These are phyloP conservation scores for Microcaecilia unicolor DNA, from an alignment of 2,797 vertebrate genomes.

Conservation along the genomic window DNA sequence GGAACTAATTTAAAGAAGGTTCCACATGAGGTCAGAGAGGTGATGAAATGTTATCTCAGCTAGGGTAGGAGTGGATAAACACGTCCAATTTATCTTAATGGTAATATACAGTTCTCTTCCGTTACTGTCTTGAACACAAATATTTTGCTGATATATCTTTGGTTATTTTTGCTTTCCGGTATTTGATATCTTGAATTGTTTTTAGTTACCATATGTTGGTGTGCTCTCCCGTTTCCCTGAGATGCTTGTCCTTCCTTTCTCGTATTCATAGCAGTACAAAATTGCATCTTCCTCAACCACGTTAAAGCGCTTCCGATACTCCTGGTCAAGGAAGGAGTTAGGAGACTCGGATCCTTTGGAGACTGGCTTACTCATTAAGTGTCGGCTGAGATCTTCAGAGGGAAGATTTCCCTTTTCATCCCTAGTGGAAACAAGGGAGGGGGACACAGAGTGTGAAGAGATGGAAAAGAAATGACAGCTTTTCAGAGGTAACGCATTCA, in stretches of 20 bases:
- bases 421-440: slow-evolving; percentile 43
- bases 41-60: too few relatives aligned
- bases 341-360: slow-evolving; percentile 92
- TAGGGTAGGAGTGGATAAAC: too few relatives aligned
- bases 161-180: too few relatives aligned
- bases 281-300: slow-evolving; percentile 87
- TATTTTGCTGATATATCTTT: too few relatives aligned
- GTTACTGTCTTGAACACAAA: too few relatives aligned
- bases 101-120: too few relatives aligned
- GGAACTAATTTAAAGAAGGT: too few relatives aligned
- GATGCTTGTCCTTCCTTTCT: slow-evolving; percentile 81
- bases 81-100: too few relatives aligned
- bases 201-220: slow-evolving; percentile 78
- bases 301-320: slow-evolving; percentile 81
- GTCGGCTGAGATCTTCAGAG: slow-evolving; percentile 75
- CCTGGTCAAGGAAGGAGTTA: slow-evolving; percentile 96
- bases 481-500: too few relatives aligned
- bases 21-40: too few relatives aligned
- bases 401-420: slow-evolving; percentile 83
- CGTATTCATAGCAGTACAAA: slow-evolving; percentile 94
- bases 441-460: too few relatives aligned
- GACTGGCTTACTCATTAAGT: slow-evolving; percentile 66
- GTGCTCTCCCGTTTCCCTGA: slow-evolving; percentile 85
- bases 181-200: too few relatives aligned
- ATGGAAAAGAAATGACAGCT: not conserved